Evolutionary conservation across 2,113 vertebrate species (phyloP).

Genomic region (Notothenia coriiceps): DNA sequence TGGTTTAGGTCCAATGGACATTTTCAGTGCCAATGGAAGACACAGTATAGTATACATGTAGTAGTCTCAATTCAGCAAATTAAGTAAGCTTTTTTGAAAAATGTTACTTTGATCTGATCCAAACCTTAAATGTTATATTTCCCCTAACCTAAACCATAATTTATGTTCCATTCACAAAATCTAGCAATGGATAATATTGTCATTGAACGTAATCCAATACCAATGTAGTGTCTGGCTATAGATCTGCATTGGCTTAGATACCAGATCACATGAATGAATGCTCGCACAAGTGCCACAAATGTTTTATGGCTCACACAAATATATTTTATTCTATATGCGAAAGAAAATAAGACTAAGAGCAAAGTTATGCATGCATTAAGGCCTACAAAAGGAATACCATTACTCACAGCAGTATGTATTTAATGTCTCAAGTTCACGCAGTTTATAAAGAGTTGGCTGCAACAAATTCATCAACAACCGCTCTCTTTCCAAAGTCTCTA

Average conservation of each 20-base stretch:
- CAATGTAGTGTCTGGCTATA: background rate
- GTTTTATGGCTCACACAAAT: background rate
- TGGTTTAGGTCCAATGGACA: background rate
- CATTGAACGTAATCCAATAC: slow-evolving; percentile 4
- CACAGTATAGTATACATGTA: background rate
- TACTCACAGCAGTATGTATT: background rate
- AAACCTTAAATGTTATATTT: background rate
- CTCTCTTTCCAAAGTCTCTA: slow-evolving; percentile 13
- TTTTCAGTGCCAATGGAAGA: background rate
- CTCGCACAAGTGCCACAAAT: background rate
- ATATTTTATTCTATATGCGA: background rate
- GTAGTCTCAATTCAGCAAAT: background rate
- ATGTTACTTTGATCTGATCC: background rate
- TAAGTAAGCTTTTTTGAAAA: background rate
- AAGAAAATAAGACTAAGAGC: background rate
- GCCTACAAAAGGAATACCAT: background rate
- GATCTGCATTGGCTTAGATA: background rate
- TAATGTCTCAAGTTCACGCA: background rate
- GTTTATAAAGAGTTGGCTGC: slow-evolving; percentile 11
- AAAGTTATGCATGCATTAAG: background rate
- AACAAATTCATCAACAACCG: slow-evolving; percentile 46
- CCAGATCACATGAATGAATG: background rate
- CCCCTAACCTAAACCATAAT: background rate
- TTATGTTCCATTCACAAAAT: background rate
- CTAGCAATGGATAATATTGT: background rate